Evolutionary conservation across 2,113 vertebrate genomes (phyloP), one percentile per base, ranked within the genome.

Genomic region (Nothobranchius kuhntae): DNA sequence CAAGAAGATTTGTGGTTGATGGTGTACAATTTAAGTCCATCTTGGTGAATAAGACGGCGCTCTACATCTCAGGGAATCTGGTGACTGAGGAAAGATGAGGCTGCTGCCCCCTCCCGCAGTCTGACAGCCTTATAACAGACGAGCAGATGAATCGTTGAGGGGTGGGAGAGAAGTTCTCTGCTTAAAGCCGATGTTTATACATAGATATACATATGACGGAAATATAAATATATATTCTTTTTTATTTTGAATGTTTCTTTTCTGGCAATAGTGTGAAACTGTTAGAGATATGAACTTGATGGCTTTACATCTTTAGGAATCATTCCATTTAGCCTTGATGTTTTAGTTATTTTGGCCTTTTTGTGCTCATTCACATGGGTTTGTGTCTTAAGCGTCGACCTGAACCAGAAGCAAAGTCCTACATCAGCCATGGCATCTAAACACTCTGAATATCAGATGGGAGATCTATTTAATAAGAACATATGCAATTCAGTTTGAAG

Each of bases 1-100:
- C 13, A 26, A 47, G 36, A 26, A 40, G 61, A 13, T 68, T 68
- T 64, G 74, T 82, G 66, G 60, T 67, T 30, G 44, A 67, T 62
- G 71, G 77, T 65, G 84, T 89, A 84, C 61, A 65, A 64, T 80
- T 91, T 48, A 76, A 89, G 87, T 74, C 65, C 87, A 88, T 75
- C 80, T 86, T 83, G 77, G 87, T 73, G 81, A 86, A 71, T 24
- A 77, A 83, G 84, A 90, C 74, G 73, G 87, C 80, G 76, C 89
- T 93, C 85, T 89, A 91, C 87, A 92, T 93, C 93, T 94, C 93
- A 94, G 93, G 93, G 92, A 94, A 93, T 87, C 86, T 83, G 92
- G 78, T 84, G 85, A 93, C 87, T 90, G 91, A 86, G 84, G 85
- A 89, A 78, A 84, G 89, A 87, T 4, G 7, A 87, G 85, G 89